phyloP scores from a whole-genome alignment of 53 echinoderm and acorn worm species.

The Luidia sarsii region DNA sequence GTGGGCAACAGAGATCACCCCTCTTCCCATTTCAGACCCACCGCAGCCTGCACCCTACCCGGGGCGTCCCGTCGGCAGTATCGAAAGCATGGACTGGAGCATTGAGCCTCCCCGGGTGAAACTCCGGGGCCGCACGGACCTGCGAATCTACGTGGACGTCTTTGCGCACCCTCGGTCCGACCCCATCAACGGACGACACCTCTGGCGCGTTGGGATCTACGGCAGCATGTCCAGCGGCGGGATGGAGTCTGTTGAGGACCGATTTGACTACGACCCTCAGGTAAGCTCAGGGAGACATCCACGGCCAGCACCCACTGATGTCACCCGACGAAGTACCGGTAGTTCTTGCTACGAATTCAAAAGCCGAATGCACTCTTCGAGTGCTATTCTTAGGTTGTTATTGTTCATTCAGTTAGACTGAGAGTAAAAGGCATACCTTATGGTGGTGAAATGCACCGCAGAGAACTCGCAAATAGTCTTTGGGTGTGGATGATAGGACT shows the following conservation, averaged over 20 bases:
- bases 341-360: no score
- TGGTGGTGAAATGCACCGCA: no score
- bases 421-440: no score
- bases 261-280: slow-evolving; percentile 52
- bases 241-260: slow-evolving; percentile 3
- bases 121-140: slow-evolving; percentile 30
- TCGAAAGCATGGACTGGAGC: background rate
- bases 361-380: no score
- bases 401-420: no score
- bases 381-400: no score
- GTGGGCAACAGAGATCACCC: background rate
- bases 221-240: slow-evolving; percentile 16
- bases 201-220: slow-evolving; percentile 67
- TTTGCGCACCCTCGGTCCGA: slow-evolving; percentile 1
- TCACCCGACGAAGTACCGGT: no score
- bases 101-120: background rate
- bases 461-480: no score
- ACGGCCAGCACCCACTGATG: no score
- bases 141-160: slow-evolving; percentile 35
- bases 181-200: slow-evolving; percentile 51
- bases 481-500: no score
- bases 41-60: slow-evolving; percentile 3
- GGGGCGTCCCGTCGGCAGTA: background rate
- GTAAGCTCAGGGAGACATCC: slow-evolving; percentile 2
- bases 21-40: background rate